Conservation (phyloP, 2,888 invertebrate genomes). For the Pegoplata infirma region DNA sequence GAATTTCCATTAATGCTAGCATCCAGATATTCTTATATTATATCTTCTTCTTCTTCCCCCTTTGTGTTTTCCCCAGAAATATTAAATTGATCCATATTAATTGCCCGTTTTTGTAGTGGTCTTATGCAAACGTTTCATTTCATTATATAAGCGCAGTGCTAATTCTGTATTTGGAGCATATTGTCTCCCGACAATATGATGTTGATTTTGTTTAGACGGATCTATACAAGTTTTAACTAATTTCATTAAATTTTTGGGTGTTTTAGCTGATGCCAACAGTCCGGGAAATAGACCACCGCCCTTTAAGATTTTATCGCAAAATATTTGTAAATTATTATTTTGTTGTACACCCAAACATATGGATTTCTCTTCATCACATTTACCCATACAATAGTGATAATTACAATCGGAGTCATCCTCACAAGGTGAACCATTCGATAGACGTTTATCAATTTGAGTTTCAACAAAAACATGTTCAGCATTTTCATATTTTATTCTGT, state of each 20-base stretch:
- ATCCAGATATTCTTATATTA: conserved; percentile 10
- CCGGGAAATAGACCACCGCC: conserved; percentile 74
- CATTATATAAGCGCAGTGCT: conserved; percentile 73
- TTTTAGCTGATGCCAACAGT: conserved; percentile 71
- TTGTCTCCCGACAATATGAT: conserved; percentile 69
- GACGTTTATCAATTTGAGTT: conserved; percentile 73
- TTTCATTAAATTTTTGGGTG: conserved; percentile 69
- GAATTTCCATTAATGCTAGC: conserved; percentile 23
- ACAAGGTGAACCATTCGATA: conserved; percentile 72
- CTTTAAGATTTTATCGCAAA: conserved; percentile 73
- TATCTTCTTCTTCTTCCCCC: background rate
- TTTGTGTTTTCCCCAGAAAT: background rate
- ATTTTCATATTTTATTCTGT: conserved; percentile 74
- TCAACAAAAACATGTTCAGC: conserved; percentile 74
- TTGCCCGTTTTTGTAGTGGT: conserved; percentile 39
- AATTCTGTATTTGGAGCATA: conserved; percentile 73
- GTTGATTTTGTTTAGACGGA: conserved; percentile 69
- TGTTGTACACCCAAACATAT: conserved; percentile 73
- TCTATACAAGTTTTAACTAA: conserved; percentile 73
- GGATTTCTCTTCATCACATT: conserved; percentile 71
- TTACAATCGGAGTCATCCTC: conserved; percentile 71
- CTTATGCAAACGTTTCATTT: conserved; percentile 73
- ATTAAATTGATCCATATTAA: background rate
- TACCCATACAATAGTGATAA: conserved; percentile 72
- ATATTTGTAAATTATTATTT: conserved; percentile 76